Evolutionary conservation across 2,113 vertebrate genomes (phyloP).

Genomic region (Alosa alosa): DNA sequence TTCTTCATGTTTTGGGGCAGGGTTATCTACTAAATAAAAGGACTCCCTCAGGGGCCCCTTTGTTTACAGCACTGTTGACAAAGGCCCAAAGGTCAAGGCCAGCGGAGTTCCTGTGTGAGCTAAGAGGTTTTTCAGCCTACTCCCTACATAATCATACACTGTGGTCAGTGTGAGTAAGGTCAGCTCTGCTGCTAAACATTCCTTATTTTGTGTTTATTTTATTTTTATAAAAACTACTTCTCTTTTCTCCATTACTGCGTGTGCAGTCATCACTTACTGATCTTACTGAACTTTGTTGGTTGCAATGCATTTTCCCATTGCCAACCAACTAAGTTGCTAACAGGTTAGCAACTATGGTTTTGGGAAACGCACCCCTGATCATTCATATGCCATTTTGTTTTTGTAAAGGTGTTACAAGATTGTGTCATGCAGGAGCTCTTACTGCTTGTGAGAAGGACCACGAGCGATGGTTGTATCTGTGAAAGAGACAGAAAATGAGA

Average conservation of each 20-base stretch:
- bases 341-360: too few relatives aligned
- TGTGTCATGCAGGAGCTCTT: slow-evolving; percentile 49
- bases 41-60: slow-evolving; percentile 29
- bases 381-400: not conserved
- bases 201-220: not conserved
- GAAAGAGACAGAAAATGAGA: slow-evolving; percentile 34
- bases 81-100: slow-evolving; percentile 23
- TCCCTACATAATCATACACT: not conserved
- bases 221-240: not conserved
- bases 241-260: too few relatives aligned
- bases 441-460: slow-evolving; percentile 80
- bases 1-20: slow-evolving; percentile 7
- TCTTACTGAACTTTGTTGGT: too few relatives aligned
- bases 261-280: too few relatives aligned
- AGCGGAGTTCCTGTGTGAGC: slow-evolving; percentile 33
- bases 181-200: not conserved
- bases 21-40: slow-evolving; percentile 41
- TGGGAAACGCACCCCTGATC: too few relatives aligned
- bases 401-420: not conserved
- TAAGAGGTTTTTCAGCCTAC: not conserved
- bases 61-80: slow-evolving; percentile 7
- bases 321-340: too few relatives aligned
- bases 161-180: not conserved
- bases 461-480: slow-evolving; percentile 72
- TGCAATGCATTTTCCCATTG: too few relatives aligned